Evolutionary conservation across 2,888 invertebrate species (phyloP).

Genomic region (Pachliopta kotzebuea): DNA sequence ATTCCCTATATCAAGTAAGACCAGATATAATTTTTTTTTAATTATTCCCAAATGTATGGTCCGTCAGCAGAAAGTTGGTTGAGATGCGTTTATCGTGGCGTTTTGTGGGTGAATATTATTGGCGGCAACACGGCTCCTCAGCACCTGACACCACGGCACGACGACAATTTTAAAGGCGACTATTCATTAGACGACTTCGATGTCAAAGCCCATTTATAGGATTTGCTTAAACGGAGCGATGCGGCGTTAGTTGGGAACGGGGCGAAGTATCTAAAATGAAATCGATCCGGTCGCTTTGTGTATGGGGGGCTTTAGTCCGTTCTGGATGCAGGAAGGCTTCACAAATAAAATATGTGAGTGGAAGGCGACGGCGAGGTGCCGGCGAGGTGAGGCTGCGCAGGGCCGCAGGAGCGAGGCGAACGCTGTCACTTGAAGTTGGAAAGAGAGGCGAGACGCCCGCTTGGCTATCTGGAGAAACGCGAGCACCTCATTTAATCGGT

Average conservation of each 20-base stretch:
- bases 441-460: conserved; percentile 47
- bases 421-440: conserved; percentile 41
- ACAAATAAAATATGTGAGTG: conserved; percentile 81
- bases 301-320: conserved; percentile 65
- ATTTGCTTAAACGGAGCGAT: conserved; percentile 18
- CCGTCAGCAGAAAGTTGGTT: conserved; percentile 62
- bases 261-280: conserved; percentile 30
- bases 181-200: conserved; percentile 49
- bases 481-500: conserved; percentile 80
- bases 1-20: neutral
- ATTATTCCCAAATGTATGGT: conserved; percentile 50
- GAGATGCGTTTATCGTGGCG: conserved; percentile 53
- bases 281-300: conserved; percentile 46
- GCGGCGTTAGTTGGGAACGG: conserved; percentile 9
- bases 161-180: conserved; percentile 52
- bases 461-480: conserved; percentile 78
- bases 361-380: conserved; percentile 78
- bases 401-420: conserved; percentile 54
- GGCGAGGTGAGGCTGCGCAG: conserved; percentile 73
- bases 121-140: conserved; percentile 67
- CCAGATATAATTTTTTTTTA: conserved; percentile 49
- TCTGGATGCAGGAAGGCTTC: conserved; percentile 76
- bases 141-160: conserved; percentile 61
- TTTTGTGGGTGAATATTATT: conserved; percentile 77
- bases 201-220: conserved; percentile 21